Evolutionary conservation across 1,140 invertebrate genomes (phyloP), one percentile per base, ranked within the genome.

Genomic region (Theocolax elegans): DNA sequence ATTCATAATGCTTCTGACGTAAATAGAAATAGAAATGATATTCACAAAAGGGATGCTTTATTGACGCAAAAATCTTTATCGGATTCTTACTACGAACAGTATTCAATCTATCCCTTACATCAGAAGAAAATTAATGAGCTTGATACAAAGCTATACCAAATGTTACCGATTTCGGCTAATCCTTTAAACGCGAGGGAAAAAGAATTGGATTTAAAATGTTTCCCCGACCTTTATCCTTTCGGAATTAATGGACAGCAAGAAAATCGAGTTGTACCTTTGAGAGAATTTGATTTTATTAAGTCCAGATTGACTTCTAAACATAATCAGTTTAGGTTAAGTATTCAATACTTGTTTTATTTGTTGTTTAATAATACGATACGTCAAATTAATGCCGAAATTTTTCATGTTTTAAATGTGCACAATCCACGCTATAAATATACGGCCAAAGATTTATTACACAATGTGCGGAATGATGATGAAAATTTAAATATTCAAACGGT

Each of bases 141-240:
- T 25, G 46, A 64, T 53, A 75, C 77, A 48, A 69, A 59, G 53
- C 53, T 81, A 13, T 80, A 81, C 12, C 79, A 82, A 74, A 81
- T 82, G 75, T 21, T 78, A 12, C 77, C 77, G 73, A 46, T 79
- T 19, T 65, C 75, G 21, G 76, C 75, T n/a, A 23, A 31, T 79
- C 31, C 46, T 35, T 23, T 64, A 23, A 72, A 80, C 76, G 67
- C 72, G 42, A 40, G 71, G 25, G 21, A 66, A n/a, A 64, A 78
- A 35, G 10, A 31, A 51, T 70, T 76, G 48, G 78, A 81, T 75
- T 31, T 78, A 58, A 72, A 67, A 67, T 81, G 76, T 75, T 81
- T 76, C 67, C 76, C 78, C 13, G 74, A 81, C 71, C 67, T n/a
- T n/a, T n/a, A n/a, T n/a, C n/a, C n/a, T n/a, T n/a, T n/a, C 79